Evolutionary conservation across 2,797 vertebrate species (phyloP).

Genomic region (Helarctos malayanus): DNA sequence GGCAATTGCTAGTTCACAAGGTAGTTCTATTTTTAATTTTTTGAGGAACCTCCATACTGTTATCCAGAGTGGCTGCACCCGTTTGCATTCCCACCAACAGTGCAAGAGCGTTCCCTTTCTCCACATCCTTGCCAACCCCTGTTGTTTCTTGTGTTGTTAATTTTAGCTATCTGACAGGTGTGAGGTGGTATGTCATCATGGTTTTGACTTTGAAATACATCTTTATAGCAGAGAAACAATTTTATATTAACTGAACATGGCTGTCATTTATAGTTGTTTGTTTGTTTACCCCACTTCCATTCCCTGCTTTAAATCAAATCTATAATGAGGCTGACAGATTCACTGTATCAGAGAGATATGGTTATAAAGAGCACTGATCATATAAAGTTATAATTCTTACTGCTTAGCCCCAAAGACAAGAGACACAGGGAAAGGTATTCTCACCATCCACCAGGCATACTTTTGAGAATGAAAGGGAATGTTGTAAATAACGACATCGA

Average conservation of each 20-base stretch:
- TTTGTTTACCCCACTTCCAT: not conserved
- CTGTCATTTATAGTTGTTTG: not conserved
- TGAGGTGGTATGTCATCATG: not conserved
- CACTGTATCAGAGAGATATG: not conserved
- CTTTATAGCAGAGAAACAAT: conserved; percentile 4
- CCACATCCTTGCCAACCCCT: not conserved
- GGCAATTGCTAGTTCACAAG: not conserved
- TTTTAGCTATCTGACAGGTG: not conserved
- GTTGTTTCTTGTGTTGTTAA: not conserved
- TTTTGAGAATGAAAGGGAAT: not conserved
- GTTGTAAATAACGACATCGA: not conserved
- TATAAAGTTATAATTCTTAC: not conserved
- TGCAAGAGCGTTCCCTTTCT: not conserved
- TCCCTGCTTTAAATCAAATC: not conserved
- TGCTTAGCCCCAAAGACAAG: not conserved
- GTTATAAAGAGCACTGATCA: not conserved
- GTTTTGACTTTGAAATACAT: not conserved
- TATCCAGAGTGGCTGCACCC: not conserved
- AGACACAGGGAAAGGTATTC: not conserved
- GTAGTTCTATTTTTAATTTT: not conserved
- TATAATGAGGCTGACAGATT: not conserved
- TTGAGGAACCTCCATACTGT: not conserved
- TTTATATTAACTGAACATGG: not conserved
- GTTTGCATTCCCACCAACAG: not conserved
- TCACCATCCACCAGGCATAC: not conserved